These are phyloP conservation scores for Tragulus kanchil DNA, from an alignment of 2,113 vertebrate genomes.

Conservation along the genomic window DNA sequence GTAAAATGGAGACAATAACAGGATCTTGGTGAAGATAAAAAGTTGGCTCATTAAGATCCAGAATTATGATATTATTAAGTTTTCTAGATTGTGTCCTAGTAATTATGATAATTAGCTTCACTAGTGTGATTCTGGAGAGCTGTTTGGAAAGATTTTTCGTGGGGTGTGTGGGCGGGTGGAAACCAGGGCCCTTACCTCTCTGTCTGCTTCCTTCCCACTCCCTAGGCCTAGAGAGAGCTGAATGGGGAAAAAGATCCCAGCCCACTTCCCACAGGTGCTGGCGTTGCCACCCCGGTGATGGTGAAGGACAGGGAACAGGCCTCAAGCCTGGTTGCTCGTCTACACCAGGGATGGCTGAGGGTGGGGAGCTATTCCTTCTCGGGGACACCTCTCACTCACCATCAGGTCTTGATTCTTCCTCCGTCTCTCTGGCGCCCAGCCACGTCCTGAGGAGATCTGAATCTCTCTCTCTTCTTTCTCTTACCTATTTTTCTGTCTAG, in stretches of 20 bases:
- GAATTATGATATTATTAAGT: no score
- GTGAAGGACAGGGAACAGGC: neutral
- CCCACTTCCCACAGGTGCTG: neutral
- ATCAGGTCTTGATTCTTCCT: neutral
- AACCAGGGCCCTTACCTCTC: conserved; percentile 77
- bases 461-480: neutral
- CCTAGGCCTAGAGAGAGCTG: neutral
- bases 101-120: conserved; percentile 90
- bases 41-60: neutral
- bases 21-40: neutral
- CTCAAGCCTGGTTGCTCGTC: neutral
- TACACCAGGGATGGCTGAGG: fast-evolving
- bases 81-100: conserved; percentile 83
- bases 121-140: conserved; percentile 84
- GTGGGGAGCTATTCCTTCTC: neutral
- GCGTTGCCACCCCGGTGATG: neutral
- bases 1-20: neutral
- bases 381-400: neutral
- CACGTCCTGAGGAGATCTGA: neutral
- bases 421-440: neutral
- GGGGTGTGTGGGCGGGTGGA: conserved; percentile 82
- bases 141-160: conserved; percentile 80
- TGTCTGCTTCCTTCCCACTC: conserved; percentile 19
- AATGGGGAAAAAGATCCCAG: neutral
- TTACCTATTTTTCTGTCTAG: neutral